Percentiles rank a stretch among this genome's conserved stretches.
Evolutionary conservation across 2,797 vertebrate genomes (phyloP).

Genomic region (Coranthus polyacanthus): DNA sequence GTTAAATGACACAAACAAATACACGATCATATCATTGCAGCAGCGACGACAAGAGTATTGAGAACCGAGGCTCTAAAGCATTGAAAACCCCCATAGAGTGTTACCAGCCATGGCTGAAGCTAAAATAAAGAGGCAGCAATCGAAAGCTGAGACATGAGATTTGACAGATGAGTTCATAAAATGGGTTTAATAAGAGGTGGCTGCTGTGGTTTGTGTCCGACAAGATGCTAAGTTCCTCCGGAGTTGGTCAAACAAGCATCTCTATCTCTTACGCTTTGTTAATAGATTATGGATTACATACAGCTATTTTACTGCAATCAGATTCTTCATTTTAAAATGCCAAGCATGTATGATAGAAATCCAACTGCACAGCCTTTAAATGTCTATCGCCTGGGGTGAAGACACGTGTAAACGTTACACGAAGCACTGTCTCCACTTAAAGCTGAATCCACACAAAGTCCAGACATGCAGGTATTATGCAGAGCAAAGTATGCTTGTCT

Average conservation of each 20-base stretch:
- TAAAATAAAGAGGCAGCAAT: slow-evolving; percentile 17
- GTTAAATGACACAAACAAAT: slow-evolving; percentile 9
- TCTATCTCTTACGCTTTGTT: not conserved
- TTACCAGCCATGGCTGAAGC: slow-evolving; percentile 12
- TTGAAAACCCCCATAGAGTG: not conserved
- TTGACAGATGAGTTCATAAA: slow-evolving; percentile 46
- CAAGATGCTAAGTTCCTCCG: too few relatives aligned
- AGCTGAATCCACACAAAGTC: slow-evolving; percentile 25
- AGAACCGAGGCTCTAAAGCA: not conserved
- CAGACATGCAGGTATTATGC: slow-evolving; percentile 48
- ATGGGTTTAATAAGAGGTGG: slow-evolving; percentile 21
- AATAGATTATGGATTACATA: slow-evolving; percentile 19
- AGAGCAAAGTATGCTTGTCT: slow-evolving; percentile 38
- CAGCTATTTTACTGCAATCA: not conserved
- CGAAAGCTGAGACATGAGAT: slow-evolving; percentile 1
- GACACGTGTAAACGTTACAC: slow-evolving; percentile 26
- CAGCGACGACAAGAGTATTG: not conserved
- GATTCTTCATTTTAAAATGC: slow-evolving; percentile 4
- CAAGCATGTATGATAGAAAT: not conserved
- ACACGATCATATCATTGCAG: slow-evolving; percentile 9
- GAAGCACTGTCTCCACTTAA: slow-evolving; percentile 10
- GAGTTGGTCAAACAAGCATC: slow-evolving; percentile 18
- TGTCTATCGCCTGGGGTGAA: slow-evolving; percentile 6
- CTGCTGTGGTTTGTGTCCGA: too few relatives aligned
- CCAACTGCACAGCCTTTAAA: slow-evolving; percentile 18